Base-by-base conservation (phyloP, 2,797 vertebrate genomes). In the Galaxias olidus region DNA sequence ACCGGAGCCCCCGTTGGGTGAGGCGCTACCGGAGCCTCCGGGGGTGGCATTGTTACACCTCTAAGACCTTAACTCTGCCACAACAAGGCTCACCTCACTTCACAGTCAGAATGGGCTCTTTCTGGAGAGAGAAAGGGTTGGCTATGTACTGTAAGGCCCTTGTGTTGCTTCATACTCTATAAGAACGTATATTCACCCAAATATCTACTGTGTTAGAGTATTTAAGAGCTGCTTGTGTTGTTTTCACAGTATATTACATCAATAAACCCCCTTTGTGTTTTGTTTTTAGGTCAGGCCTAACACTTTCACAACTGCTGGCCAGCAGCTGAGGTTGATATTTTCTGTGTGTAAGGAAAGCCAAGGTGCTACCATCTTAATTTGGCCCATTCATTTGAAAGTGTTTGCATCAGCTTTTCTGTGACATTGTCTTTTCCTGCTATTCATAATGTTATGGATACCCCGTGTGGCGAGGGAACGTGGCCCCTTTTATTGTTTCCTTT, bases 401-500 rank as follows among this genome's bases (percentile, higher is more conserved):
- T 49, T 42, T 30, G 63, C 52, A 72, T 76, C 46, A 64, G 63
- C 74, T 76, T 54, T 74, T 67, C 63, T 65, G 62, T 63, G 66
- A 73, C 77, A 66, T 65, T 15, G 79, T 67, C 74, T 80, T 76
- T 76, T 79, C 75, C 65, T 74, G 61, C 76, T 82, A 83, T 87
- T 85, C 81, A 78, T 81, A 77, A 52, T 19, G 80, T 83, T 79
- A 70, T 82, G 76, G 80, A 80, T 80, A 82, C 84, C 85, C 82
- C 85, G 83, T 85, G 86, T 72, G 19, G 85, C 66, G 84, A 77
- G 75, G 81, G 85, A 90, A 82, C 80, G 66, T 87, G 88, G 81
- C 84, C 78, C 75, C 74, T 80, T 86, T 88, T 88, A 89, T 89
- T 85, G 85, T 89, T 87, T 89, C 84, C 85, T 90, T 86, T 88